These are phyloP conservation scores for Odontothrips loti DNA, from an alignment of 2,888 invertebrate species.

Conservation along the genomic window DNA sequence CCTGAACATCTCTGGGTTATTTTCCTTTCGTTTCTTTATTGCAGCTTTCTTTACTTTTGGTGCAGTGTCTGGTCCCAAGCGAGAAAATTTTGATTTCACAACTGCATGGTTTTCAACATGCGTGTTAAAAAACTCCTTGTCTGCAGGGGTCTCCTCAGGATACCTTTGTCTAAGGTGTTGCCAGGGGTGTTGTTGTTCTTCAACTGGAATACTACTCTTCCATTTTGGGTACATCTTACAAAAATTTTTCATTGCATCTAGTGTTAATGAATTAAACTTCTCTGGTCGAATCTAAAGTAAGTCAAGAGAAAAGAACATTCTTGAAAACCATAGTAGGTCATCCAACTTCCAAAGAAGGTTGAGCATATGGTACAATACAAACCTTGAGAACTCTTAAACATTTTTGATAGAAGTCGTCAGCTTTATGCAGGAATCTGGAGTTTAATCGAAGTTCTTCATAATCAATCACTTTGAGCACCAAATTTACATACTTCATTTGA, in stretches of 20 bases:
- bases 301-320: not conserved
- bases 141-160: not conserved
- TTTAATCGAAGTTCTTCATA: constrained; percentile 60
- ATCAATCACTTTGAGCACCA: constrained; percentile 63
- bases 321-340: not conserved
- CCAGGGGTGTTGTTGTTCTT: not conserved
- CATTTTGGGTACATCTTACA: not conserved
- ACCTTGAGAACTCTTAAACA: constrained; percentile 52
- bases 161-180: not conserved
- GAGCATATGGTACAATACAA: not conserved
- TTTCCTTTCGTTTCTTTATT: not conserved
- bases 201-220: not conserved
- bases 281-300: not conserved
- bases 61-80: not conserved
- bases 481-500: constrained; percentile 63
- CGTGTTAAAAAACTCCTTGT: not conserved
- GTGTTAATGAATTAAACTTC: not conserved
- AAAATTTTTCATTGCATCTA: not conserved
- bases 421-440: constrained; percentile 55
- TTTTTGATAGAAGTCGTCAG: constrained; percentile 59
- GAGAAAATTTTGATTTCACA: not conserved
- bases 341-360: no score
- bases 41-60: not conserved
- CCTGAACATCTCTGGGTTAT: not conserved
- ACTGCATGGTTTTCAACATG: not conserved